Evolutionary conservation across 2,888 invertebrate species (phyloP).

Genomic region (Empis livida): DNA sequence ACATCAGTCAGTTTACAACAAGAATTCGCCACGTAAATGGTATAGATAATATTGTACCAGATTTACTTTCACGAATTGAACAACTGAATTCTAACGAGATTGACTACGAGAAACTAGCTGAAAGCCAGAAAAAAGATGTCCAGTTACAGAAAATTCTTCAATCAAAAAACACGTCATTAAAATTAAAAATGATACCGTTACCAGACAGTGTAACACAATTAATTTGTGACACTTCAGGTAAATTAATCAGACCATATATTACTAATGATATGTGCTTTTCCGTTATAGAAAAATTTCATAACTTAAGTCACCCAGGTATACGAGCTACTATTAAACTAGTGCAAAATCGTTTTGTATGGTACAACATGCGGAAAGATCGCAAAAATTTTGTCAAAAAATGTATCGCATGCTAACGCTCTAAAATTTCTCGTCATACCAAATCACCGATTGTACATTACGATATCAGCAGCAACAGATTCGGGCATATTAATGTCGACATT

Average conservation of each 20-base stretch:
- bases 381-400: conserved; percentile 5
- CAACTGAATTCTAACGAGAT: background rate
- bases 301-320: conserved; percentile 4
- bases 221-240: conserved; percentile 4
- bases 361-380: conserved; percentile 2
- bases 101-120: conserved; percentile 1
- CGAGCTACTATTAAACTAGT: conserved; percentile 2
- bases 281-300: conserved; percentile 3
- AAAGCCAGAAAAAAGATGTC: conserved; percentile 1
- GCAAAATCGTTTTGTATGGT: conserved; percentile 5
- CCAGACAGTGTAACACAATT: conserved; percentile 1
- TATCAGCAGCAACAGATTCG: background rate
- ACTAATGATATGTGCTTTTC: background rate
- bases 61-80: conserved; percentile 4
- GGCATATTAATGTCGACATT: background rate
- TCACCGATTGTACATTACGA: background rate
- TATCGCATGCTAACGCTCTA: conserved; percentile 6
- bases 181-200: background rate
- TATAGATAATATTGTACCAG: conserved; percentile 1
- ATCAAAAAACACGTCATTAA: background rate
- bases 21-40: conserved; percentile 2
- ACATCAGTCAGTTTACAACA: conserved; percentile 4
- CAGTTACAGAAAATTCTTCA: conserved; percentile 3
- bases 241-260: conserved; percentile 2
- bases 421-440: conserved; percentile 6